Conservation (phyloP, 2,113 vertebrate species). For the Spilogale gracilis region DNA sequence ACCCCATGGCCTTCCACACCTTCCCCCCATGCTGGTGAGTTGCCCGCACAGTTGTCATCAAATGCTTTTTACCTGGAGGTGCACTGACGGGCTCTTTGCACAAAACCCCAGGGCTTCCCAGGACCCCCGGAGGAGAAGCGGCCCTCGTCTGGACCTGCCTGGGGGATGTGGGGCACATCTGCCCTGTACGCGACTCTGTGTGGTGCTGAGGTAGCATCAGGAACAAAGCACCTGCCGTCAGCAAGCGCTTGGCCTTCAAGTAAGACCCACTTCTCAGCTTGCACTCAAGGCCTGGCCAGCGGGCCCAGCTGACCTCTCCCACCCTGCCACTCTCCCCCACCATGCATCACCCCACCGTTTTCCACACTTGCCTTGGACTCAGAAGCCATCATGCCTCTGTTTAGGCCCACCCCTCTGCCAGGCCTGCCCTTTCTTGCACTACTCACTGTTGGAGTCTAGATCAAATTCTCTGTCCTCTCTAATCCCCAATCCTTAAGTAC, state of each 20-base stretch:
- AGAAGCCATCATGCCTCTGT: not conserved
- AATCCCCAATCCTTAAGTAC: not conserved
- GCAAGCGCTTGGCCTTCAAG: not conserved
- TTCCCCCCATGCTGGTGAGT: not conserved
- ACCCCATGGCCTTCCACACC: not conserved
- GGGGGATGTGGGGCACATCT: not conserved
- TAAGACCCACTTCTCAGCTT: not conserved
- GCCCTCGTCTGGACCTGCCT: not conserved
- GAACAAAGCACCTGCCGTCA: not conserved
- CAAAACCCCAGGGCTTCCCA: not conserved
- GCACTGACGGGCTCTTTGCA: not conserved
- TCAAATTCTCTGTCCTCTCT: not conserved
- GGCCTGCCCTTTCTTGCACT: not conserved
- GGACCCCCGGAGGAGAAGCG: not conserved
- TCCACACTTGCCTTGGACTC: not conserved
- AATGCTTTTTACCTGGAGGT: not conserved
- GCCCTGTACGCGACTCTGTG: not conserved
- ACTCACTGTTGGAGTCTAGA: rapidly evolving
- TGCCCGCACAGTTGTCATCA: not conserved
- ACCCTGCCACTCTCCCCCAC: rapidly evolving
- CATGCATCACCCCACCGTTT: not conserved
- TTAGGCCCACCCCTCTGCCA: not conserved
- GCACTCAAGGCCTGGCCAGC: not conserved
- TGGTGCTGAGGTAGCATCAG: rapidly evolving
- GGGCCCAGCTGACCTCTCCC: rapidly evolving